Base-by-base conservation (phyloP, 2,113 vertebrate species). In the Lipotes vexillifer region DNA sequence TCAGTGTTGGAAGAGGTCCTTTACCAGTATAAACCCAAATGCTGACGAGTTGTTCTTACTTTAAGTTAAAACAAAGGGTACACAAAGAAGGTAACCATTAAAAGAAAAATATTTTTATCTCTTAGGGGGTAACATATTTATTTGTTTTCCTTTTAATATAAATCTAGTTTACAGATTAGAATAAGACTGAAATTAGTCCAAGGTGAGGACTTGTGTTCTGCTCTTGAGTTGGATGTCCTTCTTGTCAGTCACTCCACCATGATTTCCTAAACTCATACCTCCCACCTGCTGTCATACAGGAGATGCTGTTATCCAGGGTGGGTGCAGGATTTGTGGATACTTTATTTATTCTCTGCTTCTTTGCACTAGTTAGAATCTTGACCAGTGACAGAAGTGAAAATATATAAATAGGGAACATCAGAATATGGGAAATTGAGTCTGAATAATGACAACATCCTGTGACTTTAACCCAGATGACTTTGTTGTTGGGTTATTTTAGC, bases 141-240 rank as follows among this genome's bases (percentile, higher is more conserved):
- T 65, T 44, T 92, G 25, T 49, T 95, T 88, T 74, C 18, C 12
- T 83, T 92, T 46, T 74, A 41, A 21, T 44, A 17, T 41, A 66
- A 82, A 91, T 61, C 46, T 33, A 91, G 61, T 55, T 85, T 46
- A 69, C 3, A 88, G 29, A 66, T 85, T 55, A 94, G 77, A 95
- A 41, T 65, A 81, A 93, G 17, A 33, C 49, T 38, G 2, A 81
- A 82, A 46, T n/a, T 55, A 59, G 21, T 5, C 8, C 46, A 81
- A 18, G 14, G 11, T 18, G 36, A 94, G 25, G 44, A 27, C 6
- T 14, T 12, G 33, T 21, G 1, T 66, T 46, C 21, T 15, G 14
- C 25, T 36, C 31, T 5, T 4, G 13, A 44, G 4, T 29, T 61
- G 29, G 5, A 31, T 17, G 2, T 36, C n/a, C 1, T 10, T 13